These are phyloP conservation scores for Anoura caudifer DNA, from an alignment of 2,113 vertebrate genomes.

Conservation along the genomic window DNA sequence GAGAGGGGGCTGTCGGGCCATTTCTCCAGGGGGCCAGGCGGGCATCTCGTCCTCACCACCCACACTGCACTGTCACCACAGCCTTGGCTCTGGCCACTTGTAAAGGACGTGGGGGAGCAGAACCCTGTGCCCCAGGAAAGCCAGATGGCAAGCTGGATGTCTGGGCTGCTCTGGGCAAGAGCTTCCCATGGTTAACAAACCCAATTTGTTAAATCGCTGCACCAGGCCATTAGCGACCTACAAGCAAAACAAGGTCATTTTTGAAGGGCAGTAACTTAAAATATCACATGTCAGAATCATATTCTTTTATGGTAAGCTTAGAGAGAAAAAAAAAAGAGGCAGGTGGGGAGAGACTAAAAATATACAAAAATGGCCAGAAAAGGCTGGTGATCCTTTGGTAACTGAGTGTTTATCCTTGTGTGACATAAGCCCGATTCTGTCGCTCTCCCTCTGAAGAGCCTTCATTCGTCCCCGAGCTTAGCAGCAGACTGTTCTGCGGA, in stretches of 20 bases:
- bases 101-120: background rate
- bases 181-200: background rate
- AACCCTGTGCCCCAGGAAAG: background rate
- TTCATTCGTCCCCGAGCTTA: accelerated
- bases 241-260: background rate
- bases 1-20: background rate
- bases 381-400: background rate
- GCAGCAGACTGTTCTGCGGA: accelerated
- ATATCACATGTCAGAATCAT: background rate
- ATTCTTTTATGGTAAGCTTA: background rate
- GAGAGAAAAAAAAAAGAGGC: background rate
- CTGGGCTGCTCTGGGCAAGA: background rate
- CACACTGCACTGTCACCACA: accelerated
- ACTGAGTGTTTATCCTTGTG: too few species aligned
- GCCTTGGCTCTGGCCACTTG: background rate
- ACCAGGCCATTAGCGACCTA: background rate
- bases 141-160: accelerated
- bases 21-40: accelerated
- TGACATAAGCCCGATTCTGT: background rate
- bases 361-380: background rate
- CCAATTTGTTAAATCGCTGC: background rate
- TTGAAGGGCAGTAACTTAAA: background rate
- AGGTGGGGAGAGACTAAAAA: too few species aligned
- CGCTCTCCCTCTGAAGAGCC: background rate
- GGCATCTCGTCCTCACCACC: accelerated